phyloP scores from a whole-genome alignment of 2,888 invertebrate species.

The Rotaria socialis region DNA sequence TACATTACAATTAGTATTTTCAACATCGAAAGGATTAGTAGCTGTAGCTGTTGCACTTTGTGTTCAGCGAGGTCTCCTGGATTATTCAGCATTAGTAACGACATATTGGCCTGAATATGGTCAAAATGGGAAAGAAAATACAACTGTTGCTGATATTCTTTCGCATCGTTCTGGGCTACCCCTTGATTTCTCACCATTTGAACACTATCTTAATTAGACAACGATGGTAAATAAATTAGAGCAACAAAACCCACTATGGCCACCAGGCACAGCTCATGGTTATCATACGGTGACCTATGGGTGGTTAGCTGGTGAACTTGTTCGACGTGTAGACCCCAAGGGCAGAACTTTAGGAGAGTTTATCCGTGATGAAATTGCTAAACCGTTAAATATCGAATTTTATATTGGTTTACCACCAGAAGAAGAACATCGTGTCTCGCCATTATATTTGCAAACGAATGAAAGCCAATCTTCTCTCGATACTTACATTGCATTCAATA shows the following conservation, averaged over 20 bases:
- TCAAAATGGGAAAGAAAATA: neutral
- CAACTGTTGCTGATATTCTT: neutral
- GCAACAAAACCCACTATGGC: neutral
- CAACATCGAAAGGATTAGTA: neutral
- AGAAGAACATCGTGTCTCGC: neutral
- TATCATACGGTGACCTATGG: neutral
- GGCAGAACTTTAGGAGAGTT: neutral
- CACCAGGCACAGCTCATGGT: neutral
- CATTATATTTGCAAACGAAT: neutral
- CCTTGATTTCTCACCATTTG: neutral
- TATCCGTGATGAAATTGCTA: neutral
- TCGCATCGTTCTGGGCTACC: neutral
- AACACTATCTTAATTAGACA: neutral
- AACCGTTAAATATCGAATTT: neutral
- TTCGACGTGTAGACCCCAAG: neutral
- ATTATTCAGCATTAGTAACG: neutral
- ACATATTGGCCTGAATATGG: neutral
- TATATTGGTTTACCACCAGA: neutral
- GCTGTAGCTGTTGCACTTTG: neutral
- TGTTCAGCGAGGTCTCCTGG: neutral
- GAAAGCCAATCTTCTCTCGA: neutral
- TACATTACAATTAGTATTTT: constrained; percentile 7
- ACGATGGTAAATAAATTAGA: neutral
- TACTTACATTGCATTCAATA: neutral
- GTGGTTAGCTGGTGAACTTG: neutral